Conservation (phyloP, 1,140 invertebrate species). For the Diabrotica virgifera region DNA sequence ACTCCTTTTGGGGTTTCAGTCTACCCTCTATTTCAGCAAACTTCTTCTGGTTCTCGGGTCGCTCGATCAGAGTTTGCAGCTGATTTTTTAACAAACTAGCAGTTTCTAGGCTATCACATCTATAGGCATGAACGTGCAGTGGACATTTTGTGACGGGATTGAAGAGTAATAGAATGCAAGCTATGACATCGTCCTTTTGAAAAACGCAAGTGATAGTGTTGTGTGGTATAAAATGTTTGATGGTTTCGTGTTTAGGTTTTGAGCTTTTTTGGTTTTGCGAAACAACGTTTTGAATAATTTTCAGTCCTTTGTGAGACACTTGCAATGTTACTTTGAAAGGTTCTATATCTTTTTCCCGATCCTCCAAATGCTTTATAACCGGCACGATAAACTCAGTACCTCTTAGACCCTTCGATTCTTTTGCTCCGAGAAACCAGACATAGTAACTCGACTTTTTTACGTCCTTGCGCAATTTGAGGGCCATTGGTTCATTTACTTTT, state of each 20-base stretch:
- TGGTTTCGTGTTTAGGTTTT: conserved; percentile 63
- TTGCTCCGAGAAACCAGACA: conserved; percentile 96
- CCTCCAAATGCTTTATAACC: conserved; percentile 79
- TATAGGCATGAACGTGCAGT: conserved; percentile 90
- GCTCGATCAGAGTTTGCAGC: conserved; percentile 74
- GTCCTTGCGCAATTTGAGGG: conserved; percentile 73
- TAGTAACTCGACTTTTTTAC: conserved; percentile 96
- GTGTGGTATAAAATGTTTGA: conserved; percentile 94
- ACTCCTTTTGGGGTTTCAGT: conserved; percentile 48
- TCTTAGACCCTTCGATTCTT: conserved; percentile 86
- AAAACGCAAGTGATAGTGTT: conserved; percentile 84
- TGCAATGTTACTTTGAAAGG: conserved; percentile 87
- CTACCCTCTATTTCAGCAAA: conserved; percentile 74
- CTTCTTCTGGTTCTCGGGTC: conserved; percentile 84
- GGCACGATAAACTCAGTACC: conserved; percentile 78
- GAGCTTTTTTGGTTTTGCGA: conserved; percentile 55
- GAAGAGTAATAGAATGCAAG: conserved; percentile 82
- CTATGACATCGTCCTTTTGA: conserved; percentile 87
- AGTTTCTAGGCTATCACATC: conserved; percentile 89
- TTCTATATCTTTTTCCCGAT: conserved; percentile 79
- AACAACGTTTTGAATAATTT: conserved; percentile 82
- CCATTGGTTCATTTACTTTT: conserved; percentile 50
- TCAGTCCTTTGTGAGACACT: conserved; percentile 89
- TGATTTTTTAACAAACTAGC: conserved; percentile 81
- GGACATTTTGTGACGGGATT: conserved; percentile 86